Evolutionary conservation across 2,113 vertebrate genomes (phyloP).

Genomic region (Halichoerus grypus): DNA sequence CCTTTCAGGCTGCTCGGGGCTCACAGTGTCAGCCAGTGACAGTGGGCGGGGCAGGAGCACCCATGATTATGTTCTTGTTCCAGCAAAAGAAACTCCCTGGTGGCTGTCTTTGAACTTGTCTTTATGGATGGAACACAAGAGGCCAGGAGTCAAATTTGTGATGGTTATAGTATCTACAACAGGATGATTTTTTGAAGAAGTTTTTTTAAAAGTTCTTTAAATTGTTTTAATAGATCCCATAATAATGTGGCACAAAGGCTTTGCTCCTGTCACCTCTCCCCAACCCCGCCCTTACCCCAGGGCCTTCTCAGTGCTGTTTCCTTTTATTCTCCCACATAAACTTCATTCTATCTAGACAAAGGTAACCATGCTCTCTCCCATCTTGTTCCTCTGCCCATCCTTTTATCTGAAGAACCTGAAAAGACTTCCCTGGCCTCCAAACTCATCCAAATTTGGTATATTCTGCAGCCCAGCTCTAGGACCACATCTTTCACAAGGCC

Average conservation of each 20-base stretch:
- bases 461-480: not conserved
- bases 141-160: not conserved
- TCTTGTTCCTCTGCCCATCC: not conserved
- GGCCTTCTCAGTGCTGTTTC: not conserved
- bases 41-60: not conserved
- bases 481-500: not conserved
- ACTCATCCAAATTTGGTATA: not conserved
- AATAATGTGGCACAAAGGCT: not conserved
- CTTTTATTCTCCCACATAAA: not conserved
- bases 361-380: not conserved
- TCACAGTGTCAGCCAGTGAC: not conserved
- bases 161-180: not conserved
- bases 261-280: not conserved
- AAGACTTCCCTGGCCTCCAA: not conserved
- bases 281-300: not conserved
- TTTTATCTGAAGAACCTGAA: not conserved
- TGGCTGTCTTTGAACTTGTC: slow-evolving; percentile 4
- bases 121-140: not conserved
- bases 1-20: not conserved
- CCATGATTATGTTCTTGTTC: not conserved
- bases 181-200: not conserved
- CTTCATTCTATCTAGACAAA: not conserved
- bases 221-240: not conserved
- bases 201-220: not conserved
- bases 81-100: not conserved